Conservation (phyloP, 2,113 vertebrate species). For the Spermophilus dauricus region DNA sequence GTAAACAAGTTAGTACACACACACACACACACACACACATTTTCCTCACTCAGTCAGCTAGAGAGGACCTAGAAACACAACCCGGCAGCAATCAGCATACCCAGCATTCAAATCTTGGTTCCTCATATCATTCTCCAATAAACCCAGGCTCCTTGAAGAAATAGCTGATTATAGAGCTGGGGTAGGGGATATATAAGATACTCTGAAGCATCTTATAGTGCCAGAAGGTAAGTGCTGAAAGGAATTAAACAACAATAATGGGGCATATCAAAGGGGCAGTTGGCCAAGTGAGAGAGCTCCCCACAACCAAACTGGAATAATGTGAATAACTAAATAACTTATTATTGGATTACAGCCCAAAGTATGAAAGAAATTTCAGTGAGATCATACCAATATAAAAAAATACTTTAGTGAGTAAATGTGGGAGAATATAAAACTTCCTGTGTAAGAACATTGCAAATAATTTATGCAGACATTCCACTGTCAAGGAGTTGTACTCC, state of each 20-base stretch:
- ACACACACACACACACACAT: not conserved
- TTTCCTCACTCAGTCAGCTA: not conserved
- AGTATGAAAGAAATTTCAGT: not conserved
- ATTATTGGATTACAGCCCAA: not conserved
- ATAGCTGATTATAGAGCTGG: not conserved
- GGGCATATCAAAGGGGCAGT: not conserved
- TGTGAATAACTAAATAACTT: not conserved
- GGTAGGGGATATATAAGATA: not conserved
- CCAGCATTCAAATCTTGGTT: not conserved
- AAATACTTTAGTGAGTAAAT: not conserved
- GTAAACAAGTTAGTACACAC: not conserved
- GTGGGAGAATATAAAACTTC: not conserved
- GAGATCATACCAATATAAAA: not conserved
- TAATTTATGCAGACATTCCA: not conserved
- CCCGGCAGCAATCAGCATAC: not conserved
- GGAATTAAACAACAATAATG: not conserved
- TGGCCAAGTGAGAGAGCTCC: not conserved
- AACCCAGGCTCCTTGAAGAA: not conserved
- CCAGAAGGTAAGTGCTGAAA: not conserved
- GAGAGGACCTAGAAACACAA: not conserved
- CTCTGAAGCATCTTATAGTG: not conserved
- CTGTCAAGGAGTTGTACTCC: not conserved
- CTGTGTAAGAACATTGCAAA: not conserved
- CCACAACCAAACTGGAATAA: not conserved
- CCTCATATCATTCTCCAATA: not conserved